Evolutionary conservation across 2,113 vertebrate genomes (phyloP).

Genomic region (Mohoua ochrocephala): DNA sequence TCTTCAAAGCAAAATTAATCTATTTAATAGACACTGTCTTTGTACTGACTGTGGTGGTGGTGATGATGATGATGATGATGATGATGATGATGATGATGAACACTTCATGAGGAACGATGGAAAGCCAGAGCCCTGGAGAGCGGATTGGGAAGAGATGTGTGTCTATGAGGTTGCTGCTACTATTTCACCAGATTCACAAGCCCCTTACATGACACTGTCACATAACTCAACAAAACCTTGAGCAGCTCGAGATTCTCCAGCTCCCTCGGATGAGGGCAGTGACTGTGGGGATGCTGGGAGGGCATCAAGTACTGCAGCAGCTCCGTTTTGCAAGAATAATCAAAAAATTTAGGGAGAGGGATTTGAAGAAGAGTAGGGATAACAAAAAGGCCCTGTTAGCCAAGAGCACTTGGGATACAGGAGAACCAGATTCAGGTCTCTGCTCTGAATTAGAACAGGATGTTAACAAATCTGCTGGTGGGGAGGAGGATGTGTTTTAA

Average conservation of each 20-base stretch:
- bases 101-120: neutral
- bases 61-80: no score
- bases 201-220: accelerated
- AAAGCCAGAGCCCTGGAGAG: neutral
- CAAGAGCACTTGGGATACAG: neutral
- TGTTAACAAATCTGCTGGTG: neutral
- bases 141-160: neutral
- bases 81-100: neutral
- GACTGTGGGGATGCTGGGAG: neutral
- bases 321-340: neutral
- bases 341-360: neutral
- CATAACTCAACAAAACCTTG: neutral
- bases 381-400: neutral
- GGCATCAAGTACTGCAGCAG: neutral
- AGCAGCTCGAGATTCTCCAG: neutral
- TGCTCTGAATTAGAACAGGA: slow-evolving; percentile 43
- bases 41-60: neutral
- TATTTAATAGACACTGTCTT: neutral
- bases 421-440: neutral
- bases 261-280: neutral
- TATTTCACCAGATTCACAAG: neutral
- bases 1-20: neutral
- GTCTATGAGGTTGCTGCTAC: neutral
- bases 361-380: neutral
- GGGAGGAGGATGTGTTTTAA: neutral